Evolutionary conservation across 2,113 vertebrate species (phyloP).

Genomic region (Anthoscopus minutus): DNA sequence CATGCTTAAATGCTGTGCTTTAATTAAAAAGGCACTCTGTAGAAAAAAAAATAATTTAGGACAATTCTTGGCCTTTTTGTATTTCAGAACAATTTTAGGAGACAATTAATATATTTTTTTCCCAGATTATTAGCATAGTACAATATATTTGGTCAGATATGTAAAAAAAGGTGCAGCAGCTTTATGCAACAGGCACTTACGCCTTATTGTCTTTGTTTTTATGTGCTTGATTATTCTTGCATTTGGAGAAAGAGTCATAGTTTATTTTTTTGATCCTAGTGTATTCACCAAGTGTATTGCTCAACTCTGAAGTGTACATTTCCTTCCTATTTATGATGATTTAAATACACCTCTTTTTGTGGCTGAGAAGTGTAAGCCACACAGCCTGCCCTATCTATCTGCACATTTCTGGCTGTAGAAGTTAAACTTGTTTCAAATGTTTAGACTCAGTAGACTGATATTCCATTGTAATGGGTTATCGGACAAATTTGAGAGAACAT

Average conservation of each 20-base stretch:
- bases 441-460: background rate
- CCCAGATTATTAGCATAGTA: background rate
- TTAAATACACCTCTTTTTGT: background rate
- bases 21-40: background rate
- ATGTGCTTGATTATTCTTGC: background rate
- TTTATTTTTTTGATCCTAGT: conserved; percentile 3
- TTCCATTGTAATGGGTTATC: background rate
- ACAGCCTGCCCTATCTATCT: background rate
- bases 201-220: background rate
- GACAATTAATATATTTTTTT: background rate
- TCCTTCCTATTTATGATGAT: background rate
- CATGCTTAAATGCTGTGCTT: background rate
- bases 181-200: background rate
- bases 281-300: background rate
- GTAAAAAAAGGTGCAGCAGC: background rate
- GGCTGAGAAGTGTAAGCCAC: background rate
- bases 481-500: background rate
- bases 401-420: background rate
- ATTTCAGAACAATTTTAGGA: background rate
- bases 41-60: background rate
- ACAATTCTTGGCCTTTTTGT: background rate
- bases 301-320: background rate
- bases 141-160: background rate
- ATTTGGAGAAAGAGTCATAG: background rate
- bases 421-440: background rate